Percentiles rank a stretch among this genome's conserved stretches.
Conservation (phyloP, 2,113 vertebrate species). For the Hypanus sabinus region DNA sequence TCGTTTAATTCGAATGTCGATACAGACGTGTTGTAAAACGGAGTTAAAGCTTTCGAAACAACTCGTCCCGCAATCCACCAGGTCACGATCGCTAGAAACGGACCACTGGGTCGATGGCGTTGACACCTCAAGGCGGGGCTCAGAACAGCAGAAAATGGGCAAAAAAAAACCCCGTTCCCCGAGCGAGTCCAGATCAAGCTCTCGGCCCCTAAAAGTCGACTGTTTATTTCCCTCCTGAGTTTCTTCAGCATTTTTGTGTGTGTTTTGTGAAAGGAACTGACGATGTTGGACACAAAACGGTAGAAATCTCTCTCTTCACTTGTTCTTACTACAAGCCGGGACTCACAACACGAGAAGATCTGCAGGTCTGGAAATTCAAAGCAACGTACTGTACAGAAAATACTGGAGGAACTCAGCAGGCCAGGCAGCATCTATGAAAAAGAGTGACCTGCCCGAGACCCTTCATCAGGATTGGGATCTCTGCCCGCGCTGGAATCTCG, state of each 20-base stretch:
- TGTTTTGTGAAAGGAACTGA: background rate
- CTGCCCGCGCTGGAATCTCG: background rate
- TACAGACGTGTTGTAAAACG: background rate
- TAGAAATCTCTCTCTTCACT: background rate
- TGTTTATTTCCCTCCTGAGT: too few species aligned
- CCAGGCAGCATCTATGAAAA: too few species aligned
- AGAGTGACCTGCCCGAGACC: too few species aligned
- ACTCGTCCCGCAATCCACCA: background rate
- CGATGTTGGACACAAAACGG: background rate
- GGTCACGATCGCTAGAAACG: background rate
- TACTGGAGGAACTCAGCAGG: too few species aligned
- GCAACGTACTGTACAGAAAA: too few species aligned
- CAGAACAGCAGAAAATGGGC: background rate
- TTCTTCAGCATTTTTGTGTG: too few species aligned
- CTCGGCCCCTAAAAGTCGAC: too few species aligned
- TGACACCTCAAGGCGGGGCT: background rate
- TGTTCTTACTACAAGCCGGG: background rate
- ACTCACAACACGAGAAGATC: background rate
- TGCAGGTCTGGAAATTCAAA: too few species aligned
- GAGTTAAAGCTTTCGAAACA: background rate
- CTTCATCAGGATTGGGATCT: too few species aligned
- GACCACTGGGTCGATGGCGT: background rate
- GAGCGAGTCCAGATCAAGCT: too few species aligned
- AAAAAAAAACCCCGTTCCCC: background rate
- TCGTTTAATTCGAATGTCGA: background rate